phyloP scores from a whole-genome alignment of 2,888 invertebrate species.

The Podabrus alpinus region DNA sequence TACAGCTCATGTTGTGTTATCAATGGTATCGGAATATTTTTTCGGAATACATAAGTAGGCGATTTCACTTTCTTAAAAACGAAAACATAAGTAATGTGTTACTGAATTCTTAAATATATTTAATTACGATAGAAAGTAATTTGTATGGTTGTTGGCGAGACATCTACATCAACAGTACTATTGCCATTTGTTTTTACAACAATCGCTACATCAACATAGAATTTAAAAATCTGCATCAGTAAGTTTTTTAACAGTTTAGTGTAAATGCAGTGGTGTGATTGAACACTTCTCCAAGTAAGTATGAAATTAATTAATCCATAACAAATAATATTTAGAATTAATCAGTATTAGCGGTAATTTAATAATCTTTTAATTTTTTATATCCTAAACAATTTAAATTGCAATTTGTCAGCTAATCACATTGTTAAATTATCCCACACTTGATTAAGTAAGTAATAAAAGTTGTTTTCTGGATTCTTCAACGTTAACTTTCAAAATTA shows the following conservation, averaged over 20 bases:
- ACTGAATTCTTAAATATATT: background rate
- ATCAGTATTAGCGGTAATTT: background rate
- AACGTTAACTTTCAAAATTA: background rate
- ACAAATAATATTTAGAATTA: background rate
- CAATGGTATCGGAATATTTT: background rate
- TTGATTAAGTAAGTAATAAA: background rate
- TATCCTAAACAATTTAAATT: background rate
- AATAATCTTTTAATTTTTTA: background rate
- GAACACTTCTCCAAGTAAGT: background rate
- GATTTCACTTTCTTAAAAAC: background rate
- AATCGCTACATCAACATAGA: background rate
- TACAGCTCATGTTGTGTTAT: background rate
- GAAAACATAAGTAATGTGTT: background rate
- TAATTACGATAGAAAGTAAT: background rate
- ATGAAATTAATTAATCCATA: background rate
- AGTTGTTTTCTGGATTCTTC: background rate
- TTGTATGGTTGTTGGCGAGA: background rate
- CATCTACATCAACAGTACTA: background rate
- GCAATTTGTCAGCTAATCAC: background rate
- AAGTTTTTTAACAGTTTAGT: background rate
- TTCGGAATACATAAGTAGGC: background rate
- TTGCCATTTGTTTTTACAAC: background rate
- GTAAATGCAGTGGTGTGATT: background rate
- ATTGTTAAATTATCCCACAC: slow-evolving; percentile 30
- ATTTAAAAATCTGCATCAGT: background rate